Evolutionary conservation across 2,113 vertebrate genomes (phyloP).

Genomic region (Hippocampus mohnikei): DNA sequence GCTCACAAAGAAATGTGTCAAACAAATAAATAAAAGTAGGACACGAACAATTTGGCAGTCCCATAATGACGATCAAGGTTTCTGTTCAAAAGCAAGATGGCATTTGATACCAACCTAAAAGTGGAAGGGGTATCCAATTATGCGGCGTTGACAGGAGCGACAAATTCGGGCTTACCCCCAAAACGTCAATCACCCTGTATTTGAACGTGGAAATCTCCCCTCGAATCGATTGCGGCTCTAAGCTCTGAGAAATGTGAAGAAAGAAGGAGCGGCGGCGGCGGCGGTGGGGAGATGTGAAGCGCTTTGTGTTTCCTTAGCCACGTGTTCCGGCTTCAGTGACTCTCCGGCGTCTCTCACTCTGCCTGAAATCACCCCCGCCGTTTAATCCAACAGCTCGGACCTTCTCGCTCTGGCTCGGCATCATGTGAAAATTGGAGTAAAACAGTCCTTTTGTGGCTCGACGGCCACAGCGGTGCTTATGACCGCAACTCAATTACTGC

Average conservation of each 20-base stretch:
- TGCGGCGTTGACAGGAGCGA: conserved; percentile 40
- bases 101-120: conserved; percentile 26
- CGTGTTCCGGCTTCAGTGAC: conserved; percentile 60
- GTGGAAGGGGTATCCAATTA: conserved; percentile 44
- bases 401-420: conserved; percentile 38
- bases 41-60: conserved; percentile 22
- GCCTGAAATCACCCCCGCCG: conserved; percentile 46
- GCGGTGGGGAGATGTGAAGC: conserved; percentile 51
- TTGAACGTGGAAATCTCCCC: conserved; percentile 56
- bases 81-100: conserved; percentile 6
- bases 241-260: conserved; percentile 51
- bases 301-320: conserved; percentile 64
- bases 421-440: conserved; percentile 67
- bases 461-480: conserved; percentile 50
- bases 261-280: conserved; percentile 11
- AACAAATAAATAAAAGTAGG: not conserved
- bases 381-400: conserved; percentile 46
- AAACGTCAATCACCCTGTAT: conserved; percentile 64
- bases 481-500: conserved; percentile 69
- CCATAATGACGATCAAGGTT: conserved; percentile 31
- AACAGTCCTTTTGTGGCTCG: conserved; percentile 61
- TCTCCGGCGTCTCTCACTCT: conserved; percentile 43
- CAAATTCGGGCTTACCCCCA: conserved; percentile 70
- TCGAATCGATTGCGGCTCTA: conserved; percentile 60
- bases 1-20: not conserved